Base-by-base conservation (phyloP, 2,797 vertebrate genomes). In the Tragopan temminckii region DNA sequence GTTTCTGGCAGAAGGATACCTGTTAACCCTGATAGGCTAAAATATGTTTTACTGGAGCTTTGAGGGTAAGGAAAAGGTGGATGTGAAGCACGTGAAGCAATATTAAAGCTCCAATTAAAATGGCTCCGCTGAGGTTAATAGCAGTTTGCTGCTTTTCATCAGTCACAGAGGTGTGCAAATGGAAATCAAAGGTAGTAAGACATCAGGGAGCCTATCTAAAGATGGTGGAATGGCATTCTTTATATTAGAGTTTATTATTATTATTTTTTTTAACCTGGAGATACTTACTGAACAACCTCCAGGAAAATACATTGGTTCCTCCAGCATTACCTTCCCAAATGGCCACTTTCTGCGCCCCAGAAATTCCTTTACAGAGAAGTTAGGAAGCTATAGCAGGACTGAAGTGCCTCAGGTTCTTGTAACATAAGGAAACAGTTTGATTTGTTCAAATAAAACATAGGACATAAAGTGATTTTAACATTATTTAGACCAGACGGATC, bases 1-100 rank as follows among this genome's bases (percentile, higher is more conserved):
- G n/a, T 46, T 91, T 29, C 91, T 95, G 94, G 89, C 89, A 92
- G 74, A 64, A 71, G 59, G 57, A 43, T 66, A 23, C 50, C 67
- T 58, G 85, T 13, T 33, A 43, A 43, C 62, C 36, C 57, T 70
- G 80, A 84, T 20, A 42, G 82, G 70, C 33, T 64, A 46, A 72
- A 88, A 58, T 57, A 42, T 0, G n/a, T 50, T 80, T 83, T 70
- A 23, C 33, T 83, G 80, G 35, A 69, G 83, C 74, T 72, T 29
- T 29, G 88, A 83, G 69, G 38, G 69, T 59, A 88, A 68, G 87
- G 79, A 17, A 43, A 69, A 82, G 68, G 35, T 62, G 52, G 42
- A 88, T 42, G 58, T 13, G 76, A 46, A 67, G 61, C 75, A 46
- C 17, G 17, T 12, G 85, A 75, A 61, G 66, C 17, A 59, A 59